Base-by-base conservation (phyloP, 2,888 invertebrate genomes). In the Pammene fasciana region DNA sequence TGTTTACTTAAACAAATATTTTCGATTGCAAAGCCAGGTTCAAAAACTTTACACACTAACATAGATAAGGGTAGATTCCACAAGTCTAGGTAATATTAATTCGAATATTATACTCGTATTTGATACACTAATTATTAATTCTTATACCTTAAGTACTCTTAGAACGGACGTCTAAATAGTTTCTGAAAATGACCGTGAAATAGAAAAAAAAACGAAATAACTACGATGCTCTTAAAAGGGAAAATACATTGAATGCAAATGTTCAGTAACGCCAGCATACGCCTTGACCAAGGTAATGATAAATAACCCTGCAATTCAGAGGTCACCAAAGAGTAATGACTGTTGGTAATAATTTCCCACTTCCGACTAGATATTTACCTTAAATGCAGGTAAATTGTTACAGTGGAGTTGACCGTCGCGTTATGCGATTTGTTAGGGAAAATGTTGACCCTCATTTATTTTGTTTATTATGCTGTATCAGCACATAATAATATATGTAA, bases 351-450 rank as follows among this genome's bases (percentile, higher is more conserved):
- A 59, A 67, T 67, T 36, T 45, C 59, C 34, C 43, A 52, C 52
- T 60, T 67, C 66, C 66, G 66, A 13, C 52, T 14, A 18, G 13
- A 18, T 48, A 46, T 60, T 60, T 54, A 67, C 60, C 43, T 41
- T 67, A 67, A 60, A 67, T 45, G 66, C 59, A 67, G 59, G 52
- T 52, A 67, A 67, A 67, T 67, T 52, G 59, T 46, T n/a, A 36
- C 52, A 59, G 11, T 66, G 59, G 6, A 16, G 7, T 16, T n/a
- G 41, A 52, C 13, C 7, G 9, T 13, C 41, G n/a, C 18, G 55
- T 36, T 14, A 36, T n/a, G 64, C 16, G 16, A 16, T n/a, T 41
- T 18, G 9, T 52, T 41, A 52, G 50, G 50, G 26, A 62, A 52
- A 52, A 62, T 50, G 41, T 18, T 18, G 5, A 13, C 18, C 10